phyloP scores from a whole-genome alignment of 2,113 vertebrate genomes.

The Gila orcuttii region DNA sequence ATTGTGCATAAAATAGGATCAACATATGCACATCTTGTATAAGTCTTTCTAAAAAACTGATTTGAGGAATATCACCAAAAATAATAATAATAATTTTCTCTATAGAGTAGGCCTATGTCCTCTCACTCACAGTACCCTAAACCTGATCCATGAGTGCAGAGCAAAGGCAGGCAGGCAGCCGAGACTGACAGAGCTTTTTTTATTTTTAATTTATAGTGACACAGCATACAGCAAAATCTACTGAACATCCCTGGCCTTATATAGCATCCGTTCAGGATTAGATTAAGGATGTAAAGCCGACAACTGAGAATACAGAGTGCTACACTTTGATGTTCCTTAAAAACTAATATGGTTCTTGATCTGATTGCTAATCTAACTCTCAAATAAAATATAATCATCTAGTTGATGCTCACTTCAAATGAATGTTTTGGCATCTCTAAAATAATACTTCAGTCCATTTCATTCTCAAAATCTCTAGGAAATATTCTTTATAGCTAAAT shows the following conservation, averaged over 20 bases:
- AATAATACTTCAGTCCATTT: background rate
- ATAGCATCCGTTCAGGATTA: constrained; percentile 42
- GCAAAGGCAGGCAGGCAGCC: constrained; percentile 15
- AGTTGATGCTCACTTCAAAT: background rate
- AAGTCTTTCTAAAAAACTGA: background rate
- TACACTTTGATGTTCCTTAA: background rate
- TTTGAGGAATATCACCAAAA: background rate
- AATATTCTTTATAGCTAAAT: background rate
- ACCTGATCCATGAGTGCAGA: constrained; percentile 30
- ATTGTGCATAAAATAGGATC: background rate
- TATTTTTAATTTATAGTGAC: constrained; percentile 55
- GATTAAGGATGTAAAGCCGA: constrained; percentile 20
- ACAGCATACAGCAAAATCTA: constrained; percentile 56
- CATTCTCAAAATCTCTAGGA: background rate
- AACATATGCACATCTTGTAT: background rate
- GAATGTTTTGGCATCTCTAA: background rate
- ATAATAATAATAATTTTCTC: background rate
- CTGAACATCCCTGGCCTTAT: constrained; percentile 56
- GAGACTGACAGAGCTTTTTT: constrained; percentile 44
- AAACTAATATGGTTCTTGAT: background rate
- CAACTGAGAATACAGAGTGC: constrained; percentile 6
- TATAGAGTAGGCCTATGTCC: background rate
- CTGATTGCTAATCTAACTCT: background rate
- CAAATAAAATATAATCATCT: background rate
- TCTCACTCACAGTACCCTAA: background rate